Percentiles rank a stretch among this genome's conserved stretches.
Conservation (phyloP, 2,113 vertebrate species). For the Ammospiza nelsoni region DNA sequence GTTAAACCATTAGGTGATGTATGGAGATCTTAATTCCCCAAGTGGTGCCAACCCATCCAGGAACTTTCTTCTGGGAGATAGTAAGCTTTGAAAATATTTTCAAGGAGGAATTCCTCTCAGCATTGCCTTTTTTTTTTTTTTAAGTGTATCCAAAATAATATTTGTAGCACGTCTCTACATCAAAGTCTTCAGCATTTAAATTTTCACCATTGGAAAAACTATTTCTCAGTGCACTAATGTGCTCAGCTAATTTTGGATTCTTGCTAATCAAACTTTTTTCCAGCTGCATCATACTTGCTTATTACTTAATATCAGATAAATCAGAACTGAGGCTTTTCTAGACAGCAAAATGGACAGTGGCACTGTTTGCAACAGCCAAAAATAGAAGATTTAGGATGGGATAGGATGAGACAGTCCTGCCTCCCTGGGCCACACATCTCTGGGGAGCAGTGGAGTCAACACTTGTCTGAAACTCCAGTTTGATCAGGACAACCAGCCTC, state of each 20-base stretch:
- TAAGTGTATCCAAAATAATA: not conserved
- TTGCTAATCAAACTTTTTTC: not conserved
- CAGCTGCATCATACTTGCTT: not conserved
- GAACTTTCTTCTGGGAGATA: not conserved
- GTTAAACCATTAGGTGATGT: not conserved
- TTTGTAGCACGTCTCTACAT: not conserved
- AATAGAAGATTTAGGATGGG: not conserved
- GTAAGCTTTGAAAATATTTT: not conserved
- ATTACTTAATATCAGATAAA: not conserved
- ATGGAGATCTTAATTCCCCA: not conserved
- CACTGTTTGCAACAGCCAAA: not conserved
- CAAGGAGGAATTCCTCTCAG: not conserved
- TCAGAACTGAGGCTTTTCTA: not conserved
- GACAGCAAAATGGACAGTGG: not conserved
- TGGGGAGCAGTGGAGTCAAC: not conserved
- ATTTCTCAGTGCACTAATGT: not conserved
- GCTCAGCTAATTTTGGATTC: not conserved
- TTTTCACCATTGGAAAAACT: not conserved
- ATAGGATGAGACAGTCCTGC: not conserved
- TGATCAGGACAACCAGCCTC: not conserved
- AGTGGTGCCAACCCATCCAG: not conserved
- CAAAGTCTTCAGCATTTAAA: not conserved
- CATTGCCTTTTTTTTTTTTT: not conserved
- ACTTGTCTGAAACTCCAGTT: not conserved
- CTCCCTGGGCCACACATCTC: not conserved